phyloP scores from a whole-genome alignment of 2,888 invertebrate genomes.

The Mesochorus sp. region DNA sequence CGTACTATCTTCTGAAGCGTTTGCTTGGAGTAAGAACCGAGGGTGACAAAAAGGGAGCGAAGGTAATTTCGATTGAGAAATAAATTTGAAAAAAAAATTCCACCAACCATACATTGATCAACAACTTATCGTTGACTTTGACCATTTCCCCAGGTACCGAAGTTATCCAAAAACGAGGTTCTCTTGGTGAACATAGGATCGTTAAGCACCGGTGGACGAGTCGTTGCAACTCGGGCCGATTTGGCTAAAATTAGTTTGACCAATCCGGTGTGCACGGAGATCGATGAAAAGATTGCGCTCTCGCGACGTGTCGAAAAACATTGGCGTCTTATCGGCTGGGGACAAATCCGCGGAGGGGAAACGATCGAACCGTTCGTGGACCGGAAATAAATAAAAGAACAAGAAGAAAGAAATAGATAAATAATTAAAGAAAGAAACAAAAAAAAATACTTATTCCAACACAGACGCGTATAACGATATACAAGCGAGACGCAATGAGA shows the following conservation, averaged over 20 bases:
- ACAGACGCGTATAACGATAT: background rate
- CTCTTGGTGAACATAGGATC: constrained; percentile 99
- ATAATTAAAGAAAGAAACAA: background rate
- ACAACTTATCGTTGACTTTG: constrained; percentile 1
- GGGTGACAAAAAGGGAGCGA: constrained; percentile 99
- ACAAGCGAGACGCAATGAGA: constrained; percentile 11
- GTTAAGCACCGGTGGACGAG: constrained; percentile 97
- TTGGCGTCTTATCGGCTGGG: constrained; percentile 99
- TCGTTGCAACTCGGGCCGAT: constrained; percentile 97
- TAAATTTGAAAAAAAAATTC: background rate
- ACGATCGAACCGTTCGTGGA: constrained; percentile 93
- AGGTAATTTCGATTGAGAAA: constrained; percentile 83
- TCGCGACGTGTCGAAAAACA: constrained; percentile 99
- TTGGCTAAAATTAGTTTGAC: constrained; percentile 98
- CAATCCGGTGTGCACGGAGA: constrained; percentile 99
- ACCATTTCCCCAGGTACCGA: constrained; percentile 86
- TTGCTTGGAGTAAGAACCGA: constrained; percentile 98
- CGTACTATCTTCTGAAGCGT: constrained; percentile 97
- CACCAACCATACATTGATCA: background rate
- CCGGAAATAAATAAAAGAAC: constrained; percentile 69
- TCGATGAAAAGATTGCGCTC: constrained; percentile 99
- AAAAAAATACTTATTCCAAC: constrained; percentile 27
- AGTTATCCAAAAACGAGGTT: constrained; percentile 94
- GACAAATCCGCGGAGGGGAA: constrained; percentile 98
- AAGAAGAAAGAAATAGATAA: background rate